These are phyloP conservation scores for Drosophila kanapiae DNA, from an alignment of 1,140 invertebrate genomes.

Conservation along the genomic window DNA sequence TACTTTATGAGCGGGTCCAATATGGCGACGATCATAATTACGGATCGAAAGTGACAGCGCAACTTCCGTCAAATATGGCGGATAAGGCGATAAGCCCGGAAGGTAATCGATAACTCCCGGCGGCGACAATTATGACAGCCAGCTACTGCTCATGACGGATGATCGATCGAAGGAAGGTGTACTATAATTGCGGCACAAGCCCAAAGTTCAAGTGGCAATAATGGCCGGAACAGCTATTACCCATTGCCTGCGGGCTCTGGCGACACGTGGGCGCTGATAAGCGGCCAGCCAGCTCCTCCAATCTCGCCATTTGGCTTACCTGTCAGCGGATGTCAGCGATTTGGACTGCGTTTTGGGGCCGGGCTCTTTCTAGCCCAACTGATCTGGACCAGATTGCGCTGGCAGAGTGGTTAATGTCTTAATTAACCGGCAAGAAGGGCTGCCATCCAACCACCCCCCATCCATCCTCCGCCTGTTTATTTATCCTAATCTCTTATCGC, in stretches of 20 bases:
- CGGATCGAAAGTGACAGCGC: conserved; percentile 72
- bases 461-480: conserved; percentile 19
- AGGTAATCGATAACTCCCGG: conserved; percentile 51
- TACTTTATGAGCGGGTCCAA: conserved; percentile 69
- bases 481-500: conserved; percentile 61
- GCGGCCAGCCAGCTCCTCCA: conserved; percentile 28
- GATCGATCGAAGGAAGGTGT: conserved; percentile 63
- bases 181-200: conserved; percentile 62
- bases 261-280: conserved; percentile 81
- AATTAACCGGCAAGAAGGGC: conserved; percentile 73
- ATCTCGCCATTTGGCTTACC: conserved; percentile 20
- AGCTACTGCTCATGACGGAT: conserved; percentile 25
- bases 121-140: conserved; percentile 44
- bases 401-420: conserved; percentile 78
- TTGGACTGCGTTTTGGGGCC: conserved; percentile 52
- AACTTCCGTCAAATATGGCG: conserved; percentile 56
- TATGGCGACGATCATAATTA: conserved; percentile 79
- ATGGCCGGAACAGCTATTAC: conserved; percentile 73
- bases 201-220: conserved; percentile 54
- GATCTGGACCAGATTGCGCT: conserved; percentile 37
- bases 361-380: not conserved
- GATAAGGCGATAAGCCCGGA: conserved; percentile 26
- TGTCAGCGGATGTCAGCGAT: conserved; percentile 74
- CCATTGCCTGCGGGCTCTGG: conserved; percentile 46
- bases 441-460: conserved; percentile 7